These are phyloP conservation scores for Solenopsis fugax DNA, from an alignment of 1,140 invertebrate genomes.

Conservation along the genomic window DNA sequence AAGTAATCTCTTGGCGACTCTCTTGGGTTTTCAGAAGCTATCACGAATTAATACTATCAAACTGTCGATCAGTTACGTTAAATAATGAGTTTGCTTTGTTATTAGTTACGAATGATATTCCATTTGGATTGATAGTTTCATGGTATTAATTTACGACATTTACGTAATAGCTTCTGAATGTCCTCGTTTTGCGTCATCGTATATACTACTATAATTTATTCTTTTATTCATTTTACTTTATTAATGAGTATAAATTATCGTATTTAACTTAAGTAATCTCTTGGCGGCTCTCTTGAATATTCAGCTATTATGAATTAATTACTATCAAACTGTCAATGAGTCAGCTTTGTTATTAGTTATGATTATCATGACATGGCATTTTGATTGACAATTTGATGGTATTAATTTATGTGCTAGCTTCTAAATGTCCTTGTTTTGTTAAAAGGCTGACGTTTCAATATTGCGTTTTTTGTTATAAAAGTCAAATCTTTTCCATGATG, in stretches of 20 bases:
- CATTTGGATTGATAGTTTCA: background rate
- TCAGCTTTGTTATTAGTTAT: background rate
- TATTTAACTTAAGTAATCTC: background rate
- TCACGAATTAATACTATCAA: background rate
- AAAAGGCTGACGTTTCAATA: background rate
- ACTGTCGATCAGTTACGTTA: background rate
- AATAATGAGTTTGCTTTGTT: background rate
- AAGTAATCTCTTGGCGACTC: background rate
- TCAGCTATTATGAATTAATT: conserved; percentile 9
- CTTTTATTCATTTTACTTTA: conserved; percentile 8
- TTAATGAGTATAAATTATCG: background rate
- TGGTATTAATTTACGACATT: background rate
- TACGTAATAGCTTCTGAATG: background rate
- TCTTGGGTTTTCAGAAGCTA: background rate
- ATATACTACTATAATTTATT: background rate
- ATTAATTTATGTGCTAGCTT: background rate
- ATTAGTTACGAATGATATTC: background rate
- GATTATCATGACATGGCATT: background rate
- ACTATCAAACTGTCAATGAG: background rate
- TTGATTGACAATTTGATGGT: background rate
- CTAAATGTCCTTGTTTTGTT: background rate
- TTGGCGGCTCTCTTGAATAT: background rate
- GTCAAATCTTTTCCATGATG: conserved; percentile 5
- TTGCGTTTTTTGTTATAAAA: background rate
- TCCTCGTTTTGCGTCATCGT: background rate